Base-by-base conservation (phyloP, 2,888 invertebrate species). In the Geotrupes spiniger region DNA sequence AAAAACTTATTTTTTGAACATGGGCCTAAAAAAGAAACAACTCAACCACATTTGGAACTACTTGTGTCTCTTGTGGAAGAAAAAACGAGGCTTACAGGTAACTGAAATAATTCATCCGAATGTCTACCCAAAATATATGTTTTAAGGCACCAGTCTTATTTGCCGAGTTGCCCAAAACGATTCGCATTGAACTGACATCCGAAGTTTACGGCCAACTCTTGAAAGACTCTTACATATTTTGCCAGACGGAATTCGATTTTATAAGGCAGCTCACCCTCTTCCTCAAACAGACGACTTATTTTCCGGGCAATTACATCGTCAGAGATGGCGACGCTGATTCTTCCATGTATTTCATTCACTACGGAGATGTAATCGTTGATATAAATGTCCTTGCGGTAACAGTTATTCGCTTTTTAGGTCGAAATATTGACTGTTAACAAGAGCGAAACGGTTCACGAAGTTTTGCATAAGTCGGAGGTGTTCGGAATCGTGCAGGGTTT, bases 401-500 rank as follows among this genome's bases (percentile, higher is more conserved):
- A 12, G 25, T 21, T 36, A 16, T n/a, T 31, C 27, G 11, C 10
- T 42, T 56, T 54, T 6, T 57, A 78, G 78, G 78, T 79, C 2
- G 76, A 78, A 65, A 78, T 79, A 3, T 57, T 79, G 31, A 78
- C 78, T 1, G 76, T 78, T 4, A 77, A 78, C 60, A 66, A 72
- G 0, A 77, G 60, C 1, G 67, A 68, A 59, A 64, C 62, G 70
- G 74, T 78, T 52, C 79, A 79, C 52, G 78, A 78, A 46, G 68
- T 78, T 1, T 61, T 80, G 12, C 76, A 75, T 1, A 74, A 75
- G 0, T 76, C 76, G 65, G 79, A 79, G 52, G 76, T 77, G 61
- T 80, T 80, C 64, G 79, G 80, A 12, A 68, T 79, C 6, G 76
- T 75, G n/a, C 73, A 80, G 75, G 79, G 80, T 4, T 61, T 79